Percentiles rank a stretch among this genome's conserved stretches.
phyloP scores from a whole-genome alignment of 2,797 vertebrate species.

The Gastrophryne carolinensis region DNA sequence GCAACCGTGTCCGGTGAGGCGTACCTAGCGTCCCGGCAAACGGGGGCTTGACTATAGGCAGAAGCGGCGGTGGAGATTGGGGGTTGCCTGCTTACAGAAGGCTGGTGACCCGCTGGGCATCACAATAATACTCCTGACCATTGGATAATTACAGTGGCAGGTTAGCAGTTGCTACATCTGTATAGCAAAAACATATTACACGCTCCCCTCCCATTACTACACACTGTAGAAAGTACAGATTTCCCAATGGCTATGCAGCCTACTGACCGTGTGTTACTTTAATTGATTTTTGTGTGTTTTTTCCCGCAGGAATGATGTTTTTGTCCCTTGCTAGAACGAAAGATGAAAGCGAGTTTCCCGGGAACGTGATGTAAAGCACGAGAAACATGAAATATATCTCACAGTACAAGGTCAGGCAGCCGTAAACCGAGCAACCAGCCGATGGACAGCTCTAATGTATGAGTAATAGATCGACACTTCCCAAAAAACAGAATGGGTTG shows the following conservation, averaged over 20 bases:
- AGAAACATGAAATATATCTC: slow-evolving; percentile 54
- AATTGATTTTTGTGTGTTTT: neutral
- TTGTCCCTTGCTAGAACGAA: neutral
- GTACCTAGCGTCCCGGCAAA: too few species aligned
- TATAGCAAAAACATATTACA: too few species aligned
- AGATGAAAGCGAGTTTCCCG: slow-evolving; percentile 14
- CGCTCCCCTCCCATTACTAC: too few species aligned
- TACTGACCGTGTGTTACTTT: neutral
- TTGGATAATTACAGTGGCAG: too few species aligned
- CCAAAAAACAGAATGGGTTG: neutral
- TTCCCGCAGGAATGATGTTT: neutral
- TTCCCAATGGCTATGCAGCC: neutral
- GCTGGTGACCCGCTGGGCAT: too few species aligned
- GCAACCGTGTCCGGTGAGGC: too few species aligned
- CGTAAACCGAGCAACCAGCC: slow-evolving; percentile 49
- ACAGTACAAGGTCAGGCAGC: slow-evolving; percentile 57
- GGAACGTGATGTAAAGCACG: slow-evolving; percentile 54
- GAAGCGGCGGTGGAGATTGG: too few species aligned
- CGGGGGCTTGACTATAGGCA: too few species aligned
- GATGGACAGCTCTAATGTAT: slow-evolving; percentile 51
- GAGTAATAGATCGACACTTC: slow-evolving; percentile 34
- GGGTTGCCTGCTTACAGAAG: too few species aligned
- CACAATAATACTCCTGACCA: too few species aligned
- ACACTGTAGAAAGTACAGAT: neutral
- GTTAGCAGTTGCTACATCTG: too few species aligned